Evolutionary conservation across 2,797 vertebrate genomes (phyloP).

Genomic region (Poeciliopsis paucimaculata): DNA sequence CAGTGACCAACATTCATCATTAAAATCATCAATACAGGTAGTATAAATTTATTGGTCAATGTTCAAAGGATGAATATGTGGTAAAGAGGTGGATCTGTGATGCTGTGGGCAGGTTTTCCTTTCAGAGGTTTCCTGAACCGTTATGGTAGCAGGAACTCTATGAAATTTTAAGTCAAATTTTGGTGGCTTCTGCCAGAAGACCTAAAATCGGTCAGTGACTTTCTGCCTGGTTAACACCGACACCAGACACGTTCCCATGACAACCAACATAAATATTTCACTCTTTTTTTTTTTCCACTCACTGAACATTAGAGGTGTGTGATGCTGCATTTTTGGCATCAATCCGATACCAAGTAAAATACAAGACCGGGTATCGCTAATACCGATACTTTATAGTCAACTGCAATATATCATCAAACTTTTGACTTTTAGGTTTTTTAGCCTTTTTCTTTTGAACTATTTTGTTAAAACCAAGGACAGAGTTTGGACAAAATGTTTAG

Average conservation of each 20-base stretch:
- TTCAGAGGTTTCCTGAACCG: background rate
- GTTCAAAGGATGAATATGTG: background rate
- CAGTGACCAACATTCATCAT: too few relatives aligned
- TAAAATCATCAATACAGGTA: too few relatives aligned
- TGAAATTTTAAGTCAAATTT: background rate
- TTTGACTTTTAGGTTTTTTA: too few relatives aligned
- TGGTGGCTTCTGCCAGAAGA: background rate
- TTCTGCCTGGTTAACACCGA: background rate
- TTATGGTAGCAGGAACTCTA: background rate
- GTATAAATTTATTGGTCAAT: too few relatives aligned
- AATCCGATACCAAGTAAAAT: too few relatives aligned
- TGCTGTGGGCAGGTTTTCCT: background rate
- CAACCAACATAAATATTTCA: background rate
- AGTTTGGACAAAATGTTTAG: too few relatives aligned
- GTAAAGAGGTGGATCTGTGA: background rate
- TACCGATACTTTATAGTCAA: too few relatives aligned
- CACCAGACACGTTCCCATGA: background rate
- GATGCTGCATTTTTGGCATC: too few relatives aligned
- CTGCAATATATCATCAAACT: too few relatives aligned
- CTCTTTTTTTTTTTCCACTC: background rate
- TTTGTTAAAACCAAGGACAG: too few relatives aligned
- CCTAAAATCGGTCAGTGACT: background rate
- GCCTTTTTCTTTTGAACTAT: too few relatives aligned
- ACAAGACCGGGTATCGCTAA: too few relatives aligned
- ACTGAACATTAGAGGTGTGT: background rate